Evolutionary conservation across 2,797 vertebrate genomes (phyloP), one percentile per base, ranked within the genome.

Genomic region (Macrochelys suwanniensis): DNA sequence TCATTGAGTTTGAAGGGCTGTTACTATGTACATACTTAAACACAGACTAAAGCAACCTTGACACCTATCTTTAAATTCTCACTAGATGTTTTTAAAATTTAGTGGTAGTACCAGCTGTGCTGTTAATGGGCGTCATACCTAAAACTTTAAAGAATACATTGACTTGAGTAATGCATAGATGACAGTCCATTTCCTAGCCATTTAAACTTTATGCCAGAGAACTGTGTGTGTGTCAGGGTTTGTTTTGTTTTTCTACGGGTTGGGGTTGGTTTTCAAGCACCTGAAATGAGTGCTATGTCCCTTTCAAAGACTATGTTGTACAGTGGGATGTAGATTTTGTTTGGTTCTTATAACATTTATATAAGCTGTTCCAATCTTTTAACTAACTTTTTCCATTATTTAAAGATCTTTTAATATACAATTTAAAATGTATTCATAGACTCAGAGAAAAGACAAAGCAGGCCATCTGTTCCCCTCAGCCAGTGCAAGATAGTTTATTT

Each of bases 91-190:
- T n/a, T n/a, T n/a, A n/a, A n/a, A n/a, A n/a, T 26, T 77, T 77
- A 77, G 45, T 13, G 8, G 7, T 28, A 26, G 25, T 47, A 77
- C 6, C 74, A 49, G 26, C 7, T 31, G 74, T 31, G 26, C 68
- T 71, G 25, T 28, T 28, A 76, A 15, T 76, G 42, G 45, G 25
- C 8, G 5, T 74, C 42, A 7, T 8, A 33, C 37, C 37, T 47
- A 51, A 50, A 90, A 31, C 68, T 76, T 86, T 0, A 82, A 21
- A 1, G 11, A 77, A 6, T 45, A 7, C 5, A 0, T 59, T 23
- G 42, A 2, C 16, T 84, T 54, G 11, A 15, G 0, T 23, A 45
- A 37, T 0, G 10, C 2, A 57, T 26, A 81, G 28, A 2, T 33
- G 47, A 50, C 7, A 6, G 5, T 50, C 5, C 42, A 15, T 5